These are phyloP conservation scores for Cataglyphis altisquamis DNA, from an alignment of 2,888 invertebrate species.

Conservation along the genomic window DNA sequence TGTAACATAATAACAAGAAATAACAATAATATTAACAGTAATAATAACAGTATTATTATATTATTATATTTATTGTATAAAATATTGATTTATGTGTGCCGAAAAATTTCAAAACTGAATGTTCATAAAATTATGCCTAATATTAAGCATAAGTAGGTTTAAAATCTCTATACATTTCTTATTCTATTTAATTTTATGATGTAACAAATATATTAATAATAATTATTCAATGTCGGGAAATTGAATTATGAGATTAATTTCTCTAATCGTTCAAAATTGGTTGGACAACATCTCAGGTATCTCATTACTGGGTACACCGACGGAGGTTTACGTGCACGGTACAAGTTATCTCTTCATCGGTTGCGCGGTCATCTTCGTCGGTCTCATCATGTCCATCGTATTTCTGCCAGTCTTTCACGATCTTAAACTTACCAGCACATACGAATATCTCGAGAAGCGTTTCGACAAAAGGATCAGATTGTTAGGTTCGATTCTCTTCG, in stretches of 20 bases:
- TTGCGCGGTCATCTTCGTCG: conserved; percentile 89
- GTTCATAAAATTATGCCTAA: not conserved
- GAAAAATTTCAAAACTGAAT: not conserved
- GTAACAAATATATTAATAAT: not conserved
- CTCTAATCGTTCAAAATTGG: not conserved
- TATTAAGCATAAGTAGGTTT: not conserved
- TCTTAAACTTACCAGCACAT: conserved; percentile 92
- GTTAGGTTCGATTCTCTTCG: conserved; percentile 91
- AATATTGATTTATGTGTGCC: not conserved
- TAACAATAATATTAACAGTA: not conserved
- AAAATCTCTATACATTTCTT: not conserved
- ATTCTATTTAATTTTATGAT: not conserved
- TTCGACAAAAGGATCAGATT: conserved; percentile 91
- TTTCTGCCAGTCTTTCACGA: conserved; percentile 92
- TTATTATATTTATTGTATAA: not conserved
- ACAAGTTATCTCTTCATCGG: conserved; percentile 91
- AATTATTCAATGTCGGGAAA: not conserved
- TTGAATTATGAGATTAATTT: not conserved
- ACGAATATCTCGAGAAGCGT: conserved; percentile 92
- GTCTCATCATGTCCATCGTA: conserved; percentile 89
- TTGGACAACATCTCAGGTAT: conserved; percentile 87
- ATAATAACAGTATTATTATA: no score
- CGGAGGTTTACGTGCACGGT: conserved; percentile 94
- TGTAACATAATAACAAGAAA: not conserved
- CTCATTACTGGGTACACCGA: conserved; percentile 92